Conservation (phyloP, 2,888 invertebrate species). For the Callimorpha dominula region DNA sequence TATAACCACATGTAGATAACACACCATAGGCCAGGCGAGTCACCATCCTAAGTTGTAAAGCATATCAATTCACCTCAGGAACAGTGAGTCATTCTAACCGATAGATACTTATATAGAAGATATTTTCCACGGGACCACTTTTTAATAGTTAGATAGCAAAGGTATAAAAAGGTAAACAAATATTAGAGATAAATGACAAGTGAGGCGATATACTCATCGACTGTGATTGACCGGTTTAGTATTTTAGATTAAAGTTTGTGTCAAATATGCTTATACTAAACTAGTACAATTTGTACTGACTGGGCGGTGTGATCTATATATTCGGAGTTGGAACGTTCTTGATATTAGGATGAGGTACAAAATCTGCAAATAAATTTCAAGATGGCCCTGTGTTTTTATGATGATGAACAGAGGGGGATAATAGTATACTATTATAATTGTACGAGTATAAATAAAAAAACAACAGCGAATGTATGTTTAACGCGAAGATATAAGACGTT, state of each 20-base stretch:
- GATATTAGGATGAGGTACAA: too few species aligned
- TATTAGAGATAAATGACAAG: not conserved
- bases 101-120: not conserved
- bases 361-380: too few species aligned
- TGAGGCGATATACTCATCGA: not conserved
- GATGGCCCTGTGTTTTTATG: too few species aligned
- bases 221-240: not conserved
- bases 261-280: not conserved
- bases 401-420: too few species aligned
- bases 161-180: not conserved
- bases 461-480: too few species aligned
- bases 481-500: too few species aligned
- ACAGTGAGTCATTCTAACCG: not conserved
- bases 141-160: not conserved
- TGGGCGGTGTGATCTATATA: too few species aligned
- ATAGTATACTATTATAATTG: too few species aligned
- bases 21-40: not conserved
- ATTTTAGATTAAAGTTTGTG: not conserved
- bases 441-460: too few species aligned
- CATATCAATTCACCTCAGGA: not conserved
- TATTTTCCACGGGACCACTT: not conserved
- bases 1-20: constrained; percentile 1
- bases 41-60: not conserved
- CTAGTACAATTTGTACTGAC: too few species aligned
- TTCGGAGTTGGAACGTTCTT: too few species aligned